These are phyloP conservation scores for Orthonyx spaldingii DNA, from an alignment of 2,113 vertebrate genomes.

Conservation along the genomic window DNA sequence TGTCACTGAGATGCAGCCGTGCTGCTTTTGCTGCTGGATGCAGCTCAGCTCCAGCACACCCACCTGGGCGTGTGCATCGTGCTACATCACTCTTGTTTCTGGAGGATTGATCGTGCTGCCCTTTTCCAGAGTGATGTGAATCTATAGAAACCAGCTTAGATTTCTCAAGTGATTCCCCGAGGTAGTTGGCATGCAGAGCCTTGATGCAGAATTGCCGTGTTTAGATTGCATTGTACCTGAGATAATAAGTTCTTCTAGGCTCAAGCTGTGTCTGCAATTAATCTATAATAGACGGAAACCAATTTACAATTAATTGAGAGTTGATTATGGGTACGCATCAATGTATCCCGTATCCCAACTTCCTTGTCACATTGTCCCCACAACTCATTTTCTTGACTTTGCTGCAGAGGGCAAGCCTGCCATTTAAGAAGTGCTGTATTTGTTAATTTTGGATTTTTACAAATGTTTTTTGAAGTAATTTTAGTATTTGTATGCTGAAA, in stretches of 20 bases:
- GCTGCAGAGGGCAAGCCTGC: not conserved
- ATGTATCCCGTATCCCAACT: not conserved
- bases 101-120: not conserved
- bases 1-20: not conserved
- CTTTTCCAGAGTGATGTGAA: not conserved
- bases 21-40: not conserved
- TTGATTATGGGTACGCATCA: not conserved
- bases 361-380: not conserved
- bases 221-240: not conserved
- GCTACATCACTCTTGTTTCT: not conserved
- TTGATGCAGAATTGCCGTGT: not conserved
- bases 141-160: not conserved
- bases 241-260: not conserved
- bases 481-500: not conserved
- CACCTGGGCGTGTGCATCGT: fast-evolving
- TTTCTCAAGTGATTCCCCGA: not conserved
- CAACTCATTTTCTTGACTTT: not conserved
- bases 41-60: not conserved
- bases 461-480: not conserved
- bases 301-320: not conserved
- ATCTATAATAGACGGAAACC: not conserved
- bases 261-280: slow-evolving; percentile 3
- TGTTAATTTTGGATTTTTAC: not conserved
- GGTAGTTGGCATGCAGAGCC: not conserved
- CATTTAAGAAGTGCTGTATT: not conserved